Evolutionary conservation across 2,113 vertebrate genomes (phyloP).

Genomic region (Callaeas wilsoni): DNA sequence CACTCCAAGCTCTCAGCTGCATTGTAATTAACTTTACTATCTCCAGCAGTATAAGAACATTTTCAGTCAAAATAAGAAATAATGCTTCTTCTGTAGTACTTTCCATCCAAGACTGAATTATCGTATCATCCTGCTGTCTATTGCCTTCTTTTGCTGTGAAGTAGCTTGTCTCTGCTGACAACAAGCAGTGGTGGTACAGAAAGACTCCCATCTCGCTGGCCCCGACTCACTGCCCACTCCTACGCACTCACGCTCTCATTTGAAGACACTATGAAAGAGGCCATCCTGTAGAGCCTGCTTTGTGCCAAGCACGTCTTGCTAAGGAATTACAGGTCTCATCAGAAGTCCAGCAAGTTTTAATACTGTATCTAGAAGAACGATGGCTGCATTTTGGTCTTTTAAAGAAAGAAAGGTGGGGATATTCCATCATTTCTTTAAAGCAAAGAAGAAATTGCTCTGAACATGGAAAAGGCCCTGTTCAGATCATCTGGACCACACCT

Average conservation of each 20-base stretch:
- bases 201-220: neutral
- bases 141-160: neutral
- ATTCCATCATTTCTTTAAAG: neutral
- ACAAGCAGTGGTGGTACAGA: neutral
- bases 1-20: neutral
- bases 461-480: neutral
- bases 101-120: neutral
- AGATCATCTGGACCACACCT: neutral
- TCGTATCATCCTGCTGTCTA: neutral
- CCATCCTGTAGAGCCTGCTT: neutral
- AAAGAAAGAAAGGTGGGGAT: neutral
- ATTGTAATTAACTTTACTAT: neutral
- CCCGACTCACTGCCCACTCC: neutral
- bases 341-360: neutral
- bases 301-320: neutral
- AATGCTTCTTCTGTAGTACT: neutral
- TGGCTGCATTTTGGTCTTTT: neutral
- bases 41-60: neutral
- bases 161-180: neutral
- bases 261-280: neutral
- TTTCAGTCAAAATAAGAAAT: slow-evolving; percentile 3
- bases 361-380: neutral
- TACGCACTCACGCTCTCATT: rapidly evolving
- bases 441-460: neutral
- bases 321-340: neutral